Evolutionary conservation across 2,113 vertebrate species (phyloP).

Genomic region (Empidonax alnorum): DNA sequence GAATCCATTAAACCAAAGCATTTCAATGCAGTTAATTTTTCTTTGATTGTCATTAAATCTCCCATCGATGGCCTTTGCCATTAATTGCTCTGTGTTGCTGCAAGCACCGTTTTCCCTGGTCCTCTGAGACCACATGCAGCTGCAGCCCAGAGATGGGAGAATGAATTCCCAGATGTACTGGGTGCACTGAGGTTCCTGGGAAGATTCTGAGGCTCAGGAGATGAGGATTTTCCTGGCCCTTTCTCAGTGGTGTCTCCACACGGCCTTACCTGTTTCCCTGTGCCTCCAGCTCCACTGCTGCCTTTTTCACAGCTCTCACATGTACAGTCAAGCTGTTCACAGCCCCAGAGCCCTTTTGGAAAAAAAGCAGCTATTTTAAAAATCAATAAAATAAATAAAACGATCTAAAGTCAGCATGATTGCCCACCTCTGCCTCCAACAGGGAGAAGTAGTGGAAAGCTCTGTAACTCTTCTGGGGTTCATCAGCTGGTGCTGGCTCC

Average conservation of each 20-base stretch:
- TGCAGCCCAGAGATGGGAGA: accelerated
- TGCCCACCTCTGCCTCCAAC: not conserved
- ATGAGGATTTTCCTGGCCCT: not conserved
- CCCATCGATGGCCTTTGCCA: not conserved
- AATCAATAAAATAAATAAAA: conserved; percentile 40
- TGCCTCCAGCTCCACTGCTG: not conserved
- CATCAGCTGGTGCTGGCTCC: not conserved
- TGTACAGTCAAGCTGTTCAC: not conserved
- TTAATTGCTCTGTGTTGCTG: not conserved
- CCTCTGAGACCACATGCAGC: not conserved
- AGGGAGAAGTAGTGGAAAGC: not conserved
- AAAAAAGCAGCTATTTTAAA: not conserved
- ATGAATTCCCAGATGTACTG: not conserved
- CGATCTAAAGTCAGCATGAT: not conserved
- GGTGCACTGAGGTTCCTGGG: not conserved
- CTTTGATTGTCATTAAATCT: not conserved
- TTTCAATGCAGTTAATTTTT: not conserved
- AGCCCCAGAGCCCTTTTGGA: not conserved
- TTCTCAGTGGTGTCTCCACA: not conserved
- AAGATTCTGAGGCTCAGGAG: not conserved
- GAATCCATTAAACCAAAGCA: not conserved
- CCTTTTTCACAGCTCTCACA: not conserved
- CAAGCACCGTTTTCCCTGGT: not conserved
- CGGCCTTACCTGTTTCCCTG: not conserved
- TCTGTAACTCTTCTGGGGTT: not conserved